phyloP scores from a whole-genome alignment of 2,797 vertebrate genomes.

The Pelobates cultripes region DNA sequence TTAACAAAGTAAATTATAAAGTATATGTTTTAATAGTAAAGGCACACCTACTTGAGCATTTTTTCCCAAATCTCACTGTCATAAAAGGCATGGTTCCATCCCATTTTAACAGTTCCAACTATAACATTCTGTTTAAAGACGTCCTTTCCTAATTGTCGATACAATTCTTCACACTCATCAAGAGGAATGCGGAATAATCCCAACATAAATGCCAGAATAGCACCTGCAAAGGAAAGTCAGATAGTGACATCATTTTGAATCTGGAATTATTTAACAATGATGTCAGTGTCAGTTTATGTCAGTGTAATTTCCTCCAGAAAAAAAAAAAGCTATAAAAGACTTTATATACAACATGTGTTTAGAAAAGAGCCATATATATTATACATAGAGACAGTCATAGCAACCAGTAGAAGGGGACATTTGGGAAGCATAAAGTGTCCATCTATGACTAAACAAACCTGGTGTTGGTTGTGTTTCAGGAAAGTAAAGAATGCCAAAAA shows the following conservation, averaged over 20 bases:
- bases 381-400: too few species aligned
- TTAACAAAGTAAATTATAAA: neutral
- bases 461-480: too few species aligned
- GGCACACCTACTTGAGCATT: slow-evolving; percentile 88
- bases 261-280: too few species aligned
- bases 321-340: too few species aligned
- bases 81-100: slow-evolving; percentile 96
- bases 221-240: slow-evolving; percentile 75
- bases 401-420: too few species aligned
- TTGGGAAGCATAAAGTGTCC: too few species aligned
- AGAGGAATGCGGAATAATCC: slow-evolving; percentile 89
- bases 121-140: slow-evolving; percentile 97
- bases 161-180: slow-evolving; percentile 91
- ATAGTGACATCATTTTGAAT: neutral
- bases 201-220: slow-evolving; percentile 94
- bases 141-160: slow-evolving; percentile 90
- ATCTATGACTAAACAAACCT: too few species aligned
- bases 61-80: slow-evolving; percentile 94
- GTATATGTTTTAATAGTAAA: neutral
- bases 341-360: too few species aligned
- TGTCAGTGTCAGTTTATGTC: too few species aligned
- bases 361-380: too few species aligned
- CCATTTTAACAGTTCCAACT: slow-evolving; percentile 95
- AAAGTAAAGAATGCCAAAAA: too few species aligned
- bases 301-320: too few species aligned